Conservation (phyloP, 2,113 vertebrate genomes). For the Myxocyprinus asiaticus region DNA sequence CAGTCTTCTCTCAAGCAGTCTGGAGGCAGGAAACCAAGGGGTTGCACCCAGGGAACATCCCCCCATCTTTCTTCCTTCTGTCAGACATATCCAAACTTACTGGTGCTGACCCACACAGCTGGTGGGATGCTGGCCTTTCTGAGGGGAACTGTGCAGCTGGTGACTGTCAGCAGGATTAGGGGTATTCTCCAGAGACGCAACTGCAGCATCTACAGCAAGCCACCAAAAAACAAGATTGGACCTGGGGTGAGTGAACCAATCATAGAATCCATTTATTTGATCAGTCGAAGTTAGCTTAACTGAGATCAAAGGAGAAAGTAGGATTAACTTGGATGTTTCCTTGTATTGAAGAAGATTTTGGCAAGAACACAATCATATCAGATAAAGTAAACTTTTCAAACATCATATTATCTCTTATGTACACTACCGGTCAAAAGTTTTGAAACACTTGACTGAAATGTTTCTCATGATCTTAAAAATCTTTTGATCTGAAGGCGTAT, state of each 20-base stretch:
- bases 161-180: constrained; percentile 30
- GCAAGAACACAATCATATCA: not conserved
- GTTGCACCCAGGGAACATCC: constrained; percentile 22
- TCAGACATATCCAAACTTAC: too few species aligned
- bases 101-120: not conserved
- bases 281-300: not conserved
- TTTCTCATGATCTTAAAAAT: too few species aligned
- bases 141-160: constrained; percentile 30
- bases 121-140: constrained; percentile 48
- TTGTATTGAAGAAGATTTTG: not conserved
- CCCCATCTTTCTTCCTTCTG: too few species aligned
- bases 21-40: constrained; percentile 41
- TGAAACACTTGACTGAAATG: too few species aligned
- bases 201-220: constrained; percentile 65
- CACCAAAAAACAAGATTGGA: constrained; percentile 65
- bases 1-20: constrained; percentile 27
- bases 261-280: not conserved
- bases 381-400: too few species aligned
- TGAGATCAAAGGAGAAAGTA: not conserved
- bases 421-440: too few species aligned
- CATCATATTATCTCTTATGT: too few species aligned
- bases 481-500: too few species aligned
- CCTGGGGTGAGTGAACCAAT: constrained; percentile 60
- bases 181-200: constrained; percentile 45
- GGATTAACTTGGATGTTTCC: not conserved